Base-by-base conservation (phyloP, 2,888 invertebrate species). In the Pollenia angustigena region DNA sequence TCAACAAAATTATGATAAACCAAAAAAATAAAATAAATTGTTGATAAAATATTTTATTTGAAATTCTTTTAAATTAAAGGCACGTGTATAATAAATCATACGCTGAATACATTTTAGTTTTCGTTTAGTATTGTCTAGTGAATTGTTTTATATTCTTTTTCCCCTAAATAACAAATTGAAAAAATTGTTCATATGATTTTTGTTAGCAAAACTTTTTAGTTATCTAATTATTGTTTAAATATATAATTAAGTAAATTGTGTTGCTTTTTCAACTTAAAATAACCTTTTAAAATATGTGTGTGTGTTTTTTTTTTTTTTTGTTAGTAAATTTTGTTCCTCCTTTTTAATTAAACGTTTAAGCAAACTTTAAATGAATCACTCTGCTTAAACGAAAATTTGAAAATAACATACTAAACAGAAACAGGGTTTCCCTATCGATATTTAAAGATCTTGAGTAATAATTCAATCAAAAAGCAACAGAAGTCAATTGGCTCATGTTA, bases 381-480 rank as follows among this genome's bases (percentile, higher is more conserved):
- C 6, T 18, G 42, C n/a, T 54, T 4, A 12, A 71, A 16, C 3
- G 50, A 62, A 54, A 7, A 16, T 52, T 54, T 50, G 58, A 16
- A 54, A 52, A 66, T n/a, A 54, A 62, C 2, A 42, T 58, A 52
- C 44, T 44, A 12, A 78, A 56, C n/a, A 48, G 58, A 23, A 60
- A 60, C 82, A 58, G 75, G 42, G 75, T 16, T 69, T 69, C 62
- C 76, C 76, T 88, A 88, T 88, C 89, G 80, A 54, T 72, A 66
- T 60, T 60, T 56, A 69, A 71, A 71, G 82, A 89, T 89, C 88
- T 85, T 42, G 48, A 78, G 85, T 89, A 89, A 89, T 89, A 89
- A 89, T 89, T 89, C 89, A 89, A 89, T 89, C 88, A 88, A 85
- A 66, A 76, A 79, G 85, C 84, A 88, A 82, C 88, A 89, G 89